Base-by-base conservation (phyloP, 2,888 invertebrate species). In the Xylocampa areola region DNA sequence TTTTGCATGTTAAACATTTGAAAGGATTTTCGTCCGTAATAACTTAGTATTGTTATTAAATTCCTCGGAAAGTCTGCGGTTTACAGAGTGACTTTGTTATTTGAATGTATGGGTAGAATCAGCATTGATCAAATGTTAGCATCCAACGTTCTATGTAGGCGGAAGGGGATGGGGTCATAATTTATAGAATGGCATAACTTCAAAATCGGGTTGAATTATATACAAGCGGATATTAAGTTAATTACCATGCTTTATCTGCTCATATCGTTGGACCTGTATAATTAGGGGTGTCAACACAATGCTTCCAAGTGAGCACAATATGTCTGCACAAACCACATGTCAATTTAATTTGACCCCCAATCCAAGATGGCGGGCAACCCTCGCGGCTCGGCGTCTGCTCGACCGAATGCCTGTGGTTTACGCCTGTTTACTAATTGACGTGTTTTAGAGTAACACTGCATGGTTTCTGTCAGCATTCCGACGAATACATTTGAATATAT, bases 311-410 rank as follows among this genome's bases (percentile, higher is more conserved):
- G 84, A 81, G 84, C 76, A 91, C 91, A 89, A 91, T 91, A 87
- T 88, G 90, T 88, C 87, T 88, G 89, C 84, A 85, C 83, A 87
- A 88, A 89, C 91, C 92, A 88, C 91, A 91, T 89, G 91, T 91
- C 92, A 92, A 92, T 92, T 92, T 91, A 92, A 94, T 92, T 91
- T 91, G 91, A 92, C 89, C 91, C 91, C 85, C 84, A 78, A 89
- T 88, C 68, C 91, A 92, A 93, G 89, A 92, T 93, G 93, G 92
- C 92, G 81, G 86, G 79, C 79, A 68, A 81, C 89, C 90, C 90
- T 84, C 85, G 82, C 78, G 72, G 68, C 62, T 76, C 76, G 76
- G 81, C 78, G 80, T 79, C 80, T 79, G 80, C 77, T 83, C 84
- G 74, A 77, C 84, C 80, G 80, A 88, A 90, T 88, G 88, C 88